Conservation (phyloP, 1,140 invertebrate genomes). For the Drosophila insularis region DNA sequence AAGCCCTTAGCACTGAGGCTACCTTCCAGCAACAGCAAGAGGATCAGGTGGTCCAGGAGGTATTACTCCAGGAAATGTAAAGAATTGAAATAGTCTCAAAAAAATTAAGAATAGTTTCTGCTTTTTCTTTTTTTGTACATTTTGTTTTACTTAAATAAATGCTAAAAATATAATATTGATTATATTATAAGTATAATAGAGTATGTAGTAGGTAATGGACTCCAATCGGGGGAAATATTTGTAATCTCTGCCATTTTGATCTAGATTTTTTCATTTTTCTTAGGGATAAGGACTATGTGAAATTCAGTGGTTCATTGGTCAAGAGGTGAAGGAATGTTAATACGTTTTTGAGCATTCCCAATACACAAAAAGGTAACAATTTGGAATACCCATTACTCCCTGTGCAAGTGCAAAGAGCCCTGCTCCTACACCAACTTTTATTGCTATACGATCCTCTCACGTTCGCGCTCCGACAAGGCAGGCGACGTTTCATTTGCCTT, state of each 20-base stretch:
- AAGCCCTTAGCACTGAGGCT: constrained; percentile 43
- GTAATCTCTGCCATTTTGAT: no score
- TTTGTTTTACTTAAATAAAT: neutral
- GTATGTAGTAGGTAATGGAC: no score
- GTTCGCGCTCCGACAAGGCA: constrained; percentile 37
- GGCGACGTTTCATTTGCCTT: neutral
- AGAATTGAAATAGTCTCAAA: neutral
- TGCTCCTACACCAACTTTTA: neutral
- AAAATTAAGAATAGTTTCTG: neutral
- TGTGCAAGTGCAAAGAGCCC: no score
- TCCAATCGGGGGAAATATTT: neutral
- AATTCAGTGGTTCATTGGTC: no score
- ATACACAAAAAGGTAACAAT: no score
- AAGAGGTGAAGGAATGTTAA: no score
- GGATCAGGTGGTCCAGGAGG: constrained; percentile 24
- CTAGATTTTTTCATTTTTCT: no score
- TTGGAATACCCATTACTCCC: no score
- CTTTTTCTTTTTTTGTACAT: neutral
- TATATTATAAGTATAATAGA: neutral
- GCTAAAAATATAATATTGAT: neutral
- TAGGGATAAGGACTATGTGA: no score
- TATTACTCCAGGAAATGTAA: constrained; percentile 11
- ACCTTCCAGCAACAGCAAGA: neutral
- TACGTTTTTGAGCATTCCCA: no score
- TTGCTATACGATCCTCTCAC: constrained; percentile 47